These are phyloP conservation scores for Chrysomallon squamiferum DNA, from an alignment of 1,140 invertebrate genomes.

Conservation along the genomic window DNA sequence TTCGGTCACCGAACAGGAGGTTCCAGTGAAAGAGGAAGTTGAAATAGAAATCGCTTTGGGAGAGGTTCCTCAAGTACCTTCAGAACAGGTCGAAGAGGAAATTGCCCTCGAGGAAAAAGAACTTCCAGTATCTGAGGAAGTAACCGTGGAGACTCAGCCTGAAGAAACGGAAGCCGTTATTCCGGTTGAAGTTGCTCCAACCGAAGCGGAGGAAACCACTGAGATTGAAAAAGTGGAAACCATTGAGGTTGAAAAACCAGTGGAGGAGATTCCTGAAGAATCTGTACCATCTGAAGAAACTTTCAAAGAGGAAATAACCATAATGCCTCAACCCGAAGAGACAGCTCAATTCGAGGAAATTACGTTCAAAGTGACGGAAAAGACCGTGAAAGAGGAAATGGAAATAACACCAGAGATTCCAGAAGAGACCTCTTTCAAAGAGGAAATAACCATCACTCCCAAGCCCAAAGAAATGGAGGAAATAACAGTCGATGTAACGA, in stretches of 20 bases:
- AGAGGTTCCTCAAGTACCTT: not conserved
- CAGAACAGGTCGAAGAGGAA: not conserved
- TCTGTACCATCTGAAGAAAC: not conserved
- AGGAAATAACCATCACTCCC: conserved; percentile 3
- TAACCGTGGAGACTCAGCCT: not conserved
- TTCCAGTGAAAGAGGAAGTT: no score
- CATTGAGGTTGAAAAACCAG: not conserved
- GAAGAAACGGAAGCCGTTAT: not conserved
- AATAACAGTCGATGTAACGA: conserved; percentile 7
- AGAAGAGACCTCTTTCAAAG: not conserved
- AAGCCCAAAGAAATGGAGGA: conserved; percentile 11
- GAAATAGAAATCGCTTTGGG: no score
- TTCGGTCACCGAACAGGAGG: no score
- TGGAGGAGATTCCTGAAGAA: not conserved
- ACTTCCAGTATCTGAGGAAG: no score
- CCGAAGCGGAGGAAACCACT: not conserved
- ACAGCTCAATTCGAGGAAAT: conserved; percentile 2
- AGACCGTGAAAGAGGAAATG: conserved; percentile 15
- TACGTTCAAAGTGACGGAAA: no score
- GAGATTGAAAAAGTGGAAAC: not conserved
- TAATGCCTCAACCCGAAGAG: conserved; percentile 4
- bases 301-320: not conserved
- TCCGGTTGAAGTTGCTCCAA: no score
- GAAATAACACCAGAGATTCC: not conserved
- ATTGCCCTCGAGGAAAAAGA: no score